Evolutionary conservation across 2,888 invertebrate genomes (phyloP), one percentile per base, ranked within the genome.

Genomic region (Lycaena phlaeas): DNA sequence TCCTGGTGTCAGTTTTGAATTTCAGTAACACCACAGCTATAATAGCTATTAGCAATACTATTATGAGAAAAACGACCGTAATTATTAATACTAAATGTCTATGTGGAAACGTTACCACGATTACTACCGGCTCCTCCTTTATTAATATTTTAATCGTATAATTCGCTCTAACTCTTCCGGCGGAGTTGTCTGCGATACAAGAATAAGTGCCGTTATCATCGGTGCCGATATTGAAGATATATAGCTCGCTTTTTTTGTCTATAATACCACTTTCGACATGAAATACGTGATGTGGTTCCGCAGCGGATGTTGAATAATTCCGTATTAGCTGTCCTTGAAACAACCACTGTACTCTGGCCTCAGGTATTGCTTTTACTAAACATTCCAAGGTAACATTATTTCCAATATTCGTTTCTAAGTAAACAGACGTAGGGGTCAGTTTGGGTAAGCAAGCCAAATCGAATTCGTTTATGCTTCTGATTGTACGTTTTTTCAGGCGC

Each of bases 161-260:
- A 68, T 96, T 95, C 43, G 92, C 90, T 51, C 89, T 89, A 0
- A 90, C 87, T 43, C 86, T 87, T 9, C 96, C 96, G 0, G 95
- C 96, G 10, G 90, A 88, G 66, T 96, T 96, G 61, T 93, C 93
- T 0, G 95, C 95, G 9, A 92, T 86, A 68, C 96, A 96, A 2
- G 92, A 88, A 64, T 94, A 95, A 5, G 92, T 93, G 3, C 95
- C 95, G 59, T 95, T 94, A 62, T 95, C 93, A 49, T 92, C 92
- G 27, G 87, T 87, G 22, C 89, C 90, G 14, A 92, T 89, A 64
- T 92, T 92, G 59, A 90, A 90, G 56, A 94, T 91, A 59, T 91
- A 90, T 42, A 94, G 85, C 70, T 93, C 92, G 59, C 92, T 92
- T 51, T 88, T 88, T 71, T 92, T 92, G 59, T 92, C 91, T 51